Percentiles rank a stretch among this genome's conserved stretches.
Conservation (phyloP, 1,140 invertebrate genomes). For the Anoplolepis gracilipes region DNA sequence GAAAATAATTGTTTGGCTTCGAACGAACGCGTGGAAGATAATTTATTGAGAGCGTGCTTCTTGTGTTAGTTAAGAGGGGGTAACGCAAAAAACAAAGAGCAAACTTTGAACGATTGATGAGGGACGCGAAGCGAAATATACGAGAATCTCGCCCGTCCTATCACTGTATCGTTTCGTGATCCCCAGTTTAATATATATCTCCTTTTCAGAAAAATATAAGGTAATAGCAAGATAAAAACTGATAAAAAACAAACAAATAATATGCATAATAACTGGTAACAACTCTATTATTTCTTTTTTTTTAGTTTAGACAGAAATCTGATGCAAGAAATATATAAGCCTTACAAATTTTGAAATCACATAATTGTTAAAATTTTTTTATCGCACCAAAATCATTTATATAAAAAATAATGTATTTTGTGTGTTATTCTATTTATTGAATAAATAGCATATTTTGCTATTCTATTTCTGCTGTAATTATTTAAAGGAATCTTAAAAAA, state of each 20-base stretch:
- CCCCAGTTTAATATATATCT: too few species aligned
- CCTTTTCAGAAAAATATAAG: not conserved
- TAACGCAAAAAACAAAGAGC: constrained; percentile 7
- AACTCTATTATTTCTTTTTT: not conserved
- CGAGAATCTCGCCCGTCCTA: constrained; percentile 1
- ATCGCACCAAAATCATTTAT: too few species aligned
- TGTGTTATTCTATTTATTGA: too few species aligned
- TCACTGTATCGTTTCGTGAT: constrained; percentile 27
- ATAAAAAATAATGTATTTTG: too few species aligned
- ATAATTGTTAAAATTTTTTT: too few species aligned
- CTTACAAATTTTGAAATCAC: too few species aligned
- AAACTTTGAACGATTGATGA: constrained; percentile 28
- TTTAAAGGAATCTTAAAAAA: too few species aligned
- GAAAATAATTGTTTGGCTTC: constrained; percentile 44
- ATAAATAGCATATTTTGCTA: too few species aligned
- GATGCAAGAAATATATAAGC: too few species aligned
- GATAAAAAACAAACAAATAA: not conserved
- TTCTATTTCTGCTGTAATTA: too few species aligned
- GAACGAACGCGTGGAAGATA: not conserved
- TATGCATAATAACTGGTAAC: too few species aligned
- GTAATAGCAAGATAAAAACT: not conserved
- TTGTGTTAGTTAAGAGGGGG: not conserved
- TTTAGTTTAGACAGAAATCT: not conserved
- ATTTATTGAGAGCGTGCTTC: constrained; percentile 44
- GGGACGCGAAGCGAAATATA: not conserved